These are phyloP conservation scores for Formicarius rufipectus DNA, from an alignment of 2,113 vertebrate genomes.

Conservation along the genomic window DNA sequence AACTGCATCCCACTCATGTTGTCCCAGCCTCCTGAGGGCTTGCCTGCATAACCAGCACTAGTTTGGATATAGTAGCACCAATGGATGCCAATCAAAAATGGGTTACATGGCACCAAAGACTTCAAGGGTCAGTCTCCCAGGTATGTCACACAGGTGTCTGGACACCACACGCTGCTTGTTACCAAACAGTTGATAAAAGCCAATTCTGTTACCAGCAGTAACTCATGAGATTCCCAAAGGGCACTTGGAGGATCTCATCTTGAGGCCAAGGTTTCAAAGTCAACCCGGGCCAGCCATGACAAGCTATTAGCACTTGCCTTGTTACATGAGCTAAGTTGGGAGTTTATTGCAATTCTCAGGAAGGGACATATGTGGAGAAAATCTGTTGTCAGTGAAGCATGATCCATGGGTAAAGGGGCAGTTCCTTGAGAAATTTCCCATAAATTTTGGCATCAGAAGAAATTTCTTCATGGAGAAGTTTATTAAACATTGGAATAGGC, in stretches of 20 bases:
- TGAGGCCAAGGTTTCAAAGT: neutral
- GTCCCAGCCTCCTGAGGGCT: neutral
- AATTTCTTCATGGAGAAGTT: neutral
- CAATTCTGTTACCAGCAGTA: neutral
- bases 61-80: accelerated
- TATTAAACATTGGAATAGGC: accelerated
- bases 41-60: neutral
- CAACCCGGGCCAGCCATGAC: neutral
- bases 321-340: neutral
- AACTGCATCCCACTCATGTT: neutral
- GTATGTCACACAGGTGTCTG: neutral
- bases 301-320: neutral
- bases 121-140: neutral
- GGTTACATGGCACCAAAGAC: neutral
- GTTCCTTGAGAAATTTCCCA: neutral
- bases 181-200: neutral
- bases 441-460: neutral
- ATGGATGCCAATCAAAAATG: neutral
- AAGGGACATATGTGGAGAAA: constrained; percentile 22
- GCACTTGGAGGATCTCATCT: neutral
- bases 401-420: neutral
- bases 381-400: constrained; percentile 20
- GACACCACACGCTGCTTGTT: neutral
- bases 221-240: neutral
- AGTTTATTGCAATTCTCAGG: neutral